These are phyloP conservation scores for Pandion haliaetus DNA, from an alignment of 2,113 vertebrate genomes.

Conservation along the genomic window DNA sequence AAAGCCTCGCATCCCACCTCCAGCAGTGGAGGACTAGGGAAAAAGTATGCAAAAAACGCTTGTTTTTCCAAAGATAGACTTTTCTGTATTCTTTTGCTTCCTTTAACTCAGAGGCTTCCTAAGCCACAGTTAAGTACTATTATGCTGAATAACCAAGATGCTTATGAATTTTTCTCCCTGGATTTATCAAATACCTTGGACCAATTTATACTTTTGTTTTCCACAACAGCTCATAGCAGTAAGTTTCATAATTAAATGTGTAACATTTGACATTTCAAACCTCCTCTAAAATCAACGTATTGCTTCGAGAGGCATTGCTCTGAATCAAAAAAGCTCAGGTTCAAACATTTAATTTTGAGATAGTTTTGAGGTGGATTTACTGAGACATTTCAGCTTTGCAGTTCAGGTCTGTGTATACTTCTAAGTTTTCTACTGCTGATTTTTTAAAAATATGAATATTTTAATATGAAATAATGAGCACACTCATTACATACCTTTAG, in stretches of 20 bases:
- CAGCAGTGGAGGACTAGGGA: neutral
- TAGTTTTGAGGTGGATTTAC: neutral
- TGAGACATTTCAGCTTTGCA: neutral
- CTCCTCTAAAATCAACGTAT: neutral
- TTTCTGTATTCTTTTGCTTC: neutral
- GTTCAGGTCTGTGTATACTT: neutral
- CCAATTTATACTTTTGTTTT: neutral
- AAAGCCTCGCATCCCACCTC: neutral
- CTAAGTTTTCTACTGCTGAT: neutral
- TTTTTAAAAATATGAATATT: neutral
- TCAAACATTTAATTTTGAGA: neutral
- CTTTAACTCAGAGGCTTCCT: neutral
- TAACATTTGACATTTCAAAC: neutral
- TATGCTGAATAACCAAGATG: neutral
- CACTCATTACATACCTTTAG: neutral
- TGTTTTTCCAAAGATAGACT: neutral
- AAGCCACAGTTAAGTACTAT: neutral
- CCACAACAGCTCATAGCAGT: neutral
- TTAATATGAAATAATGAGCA: neutral
- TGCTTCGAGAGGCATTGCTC: neutral
- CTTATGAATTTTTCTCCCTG: neutral
- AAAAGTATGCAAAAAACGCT: neutral
- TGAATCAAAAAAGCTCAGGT: neutral
- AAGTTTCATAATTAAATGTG: neutral
- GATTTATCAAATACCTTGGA: neutral